A percentile compares a stretch with the other conserved stretches of the same genome.
Evolutionary conservation across 2,797 vertebrate genomes (phyloP).

Genomic region (Ibycter americanus): DNA sequence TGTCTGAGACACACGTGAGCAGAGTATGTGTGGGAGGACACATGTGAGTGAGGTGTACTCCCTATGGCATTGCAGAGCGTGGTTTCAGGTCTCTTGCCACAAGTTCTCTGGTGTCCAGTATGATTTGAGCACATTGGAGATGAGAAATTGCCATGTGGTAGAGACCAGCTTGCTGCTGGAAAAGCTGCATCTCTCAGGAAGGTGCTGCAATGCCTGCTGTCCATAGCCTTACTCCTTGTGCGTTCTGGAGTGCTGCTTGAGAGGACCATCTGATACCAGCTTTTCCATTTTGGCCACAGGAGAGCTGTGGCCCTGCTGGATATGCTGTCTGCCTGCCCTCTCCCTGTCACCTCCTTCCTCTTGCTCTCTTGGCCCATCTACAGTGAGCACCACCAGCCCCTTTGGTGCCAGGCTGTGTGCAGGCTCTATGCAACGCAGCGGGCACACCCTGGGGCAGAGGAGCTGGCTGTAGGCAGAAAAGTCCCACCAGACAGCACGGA

Average conservation of each 20-base stretch:
- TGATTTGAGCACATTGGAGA: neutral
- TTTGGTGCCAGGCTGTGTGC: neutral
- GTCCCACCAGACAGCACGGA: neutral
- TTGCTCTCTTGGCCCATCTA: neutral
- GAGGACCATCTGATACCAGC: neutral
- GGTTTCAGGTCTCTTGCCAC: neutral
- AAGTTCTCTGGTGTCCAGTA: neutral
- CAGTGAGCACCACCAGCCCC: rapidly evolving
- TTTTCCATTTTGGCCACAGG: neutral
- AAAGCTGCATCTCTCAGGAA: neutral
- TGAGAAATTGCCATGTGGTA: neutral
- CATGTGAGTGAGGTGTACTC: neutral
- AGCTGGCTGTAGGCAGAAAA: neutral
- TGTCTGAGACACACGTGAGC: neutral
- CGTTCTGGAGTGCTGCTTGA: neutral
- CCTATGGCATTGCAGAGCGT: neutral
- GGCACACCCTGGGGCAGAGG: neutral
- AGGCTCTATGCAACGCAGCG: neutral
- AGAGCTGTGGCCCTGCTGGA: neutral
- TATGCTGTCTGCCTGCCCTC: neutral
- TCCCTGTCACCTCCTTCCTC: neutral
- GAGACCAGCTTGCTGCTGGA: neutral
- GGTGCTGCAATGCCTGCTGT: neutral
- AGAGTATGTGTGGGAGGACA: neutral
- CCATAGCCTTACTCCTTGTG: neutral